Conservation (phyloP, 35 echinoderm and acorn worm genomes). For the Lytechinus pictus region DNA sequence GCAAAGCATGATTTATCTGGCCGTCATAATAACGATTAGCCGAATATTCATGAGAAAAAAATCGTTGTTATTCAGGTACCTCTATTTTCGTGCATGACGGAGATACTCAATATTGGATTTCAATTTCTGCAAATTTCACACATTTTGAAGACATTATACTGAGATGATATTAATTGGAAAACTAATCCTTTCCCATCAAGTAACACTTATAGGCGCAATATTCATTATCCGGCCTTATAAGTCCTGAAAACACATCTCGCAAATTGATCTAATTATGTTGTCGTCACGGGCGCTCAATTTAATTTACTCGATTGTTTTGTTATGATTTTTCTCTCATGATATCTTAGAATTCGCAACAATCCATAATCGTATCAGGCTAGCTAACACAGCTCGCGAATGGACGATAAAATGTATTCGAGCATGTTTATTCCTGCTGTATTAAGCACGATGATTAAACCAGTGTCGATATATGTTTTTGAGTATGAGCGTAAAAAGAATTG, state of each 20-base stretch:
- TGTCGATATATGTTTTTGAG: no score
- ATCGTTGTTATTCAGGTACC: background rate
- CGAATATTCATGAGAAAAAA: background rate
- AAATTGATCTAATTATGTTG: constrained; percentile 6
- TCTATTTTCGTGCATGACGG: no score
- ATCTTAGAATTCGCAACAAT: background rate
- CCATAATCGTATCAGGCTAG: background rate
- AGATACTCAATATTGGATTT: background rate
- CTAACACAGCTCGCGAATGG: no score
- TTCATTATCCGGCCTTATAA: background rate
- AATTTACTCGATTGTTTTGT: background rate
- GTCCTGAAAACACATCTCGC: background rate
- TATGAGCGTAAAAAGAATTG: no score
- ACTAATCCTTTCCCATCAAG: background rate
- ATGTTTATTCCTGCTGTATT: no score
- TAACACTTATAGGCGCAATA: background rate
- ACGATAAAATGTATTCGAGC: no score
- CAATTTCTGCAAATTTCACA: background rate
- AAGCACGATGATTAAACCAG: no score
- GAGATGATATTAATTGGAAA: background rate
- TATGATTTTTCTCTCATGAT: background rate
- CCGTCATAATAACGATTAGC: background rate
- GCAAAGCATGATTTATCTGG: background rate
- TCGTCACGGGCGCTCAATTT: background rate
- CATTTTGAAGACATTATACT: background rate